Percentiles rank a stretch among this genome's conserved stretches.
Evolutionary conservation across 1,140 invertebrate genomes (phyloP).

Genomic region (Halyomorpha halys): DNA sequence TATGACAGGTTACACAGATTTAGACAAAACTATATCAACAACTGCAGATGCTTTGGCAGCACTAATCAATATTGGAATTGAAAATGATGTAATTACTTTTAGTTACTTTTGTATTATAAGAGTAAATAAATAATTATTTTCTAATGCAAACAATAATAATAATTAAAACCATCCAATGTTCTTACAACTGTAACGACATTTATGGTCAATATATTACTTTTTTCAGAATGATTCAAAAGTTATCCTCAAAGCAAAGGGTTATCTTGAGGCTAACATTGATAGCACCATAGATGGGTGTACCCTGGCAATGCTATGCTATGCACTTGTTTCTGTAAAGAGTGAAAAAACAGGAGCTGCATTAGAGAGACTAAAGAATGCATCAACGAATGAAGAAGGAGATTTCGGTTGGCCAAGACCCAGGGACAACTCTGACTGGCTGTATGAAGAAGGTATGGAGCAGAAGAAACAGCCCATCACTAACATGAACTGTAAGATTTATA

Average conservation of each 20-base stretch:
- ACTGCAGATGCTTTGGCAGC: conserved; percentile 48
- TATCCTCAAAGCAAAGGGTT: conserved; percentile 41
- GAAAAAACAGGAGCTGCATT: conserved; percentile 43
- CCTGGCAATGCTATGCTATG: conserved; percentile 44
- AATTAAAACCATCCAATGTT: too few species aligned
- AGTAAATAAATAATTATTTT: too few species aligned
- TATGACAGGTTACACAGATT: conserved; percentile 29
- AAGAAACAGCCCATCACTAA: conserved; percentile 36
- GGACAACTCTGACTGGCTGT: conserved; percentile 30
- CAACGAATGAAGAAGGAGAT: conserved; percentile 51
- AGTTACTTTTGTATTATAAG: too few species aligned
- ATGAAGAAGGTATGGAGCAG: conserved; percentile 38
- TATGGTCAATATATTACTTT: neutral
- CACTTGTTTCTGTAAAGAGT: conserved; percentile 45
- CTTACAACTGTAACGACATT: too few species aligned
- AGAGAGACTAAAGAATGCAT: conserved; percentile 43
- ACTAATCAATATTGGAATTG: conserved; percentile 47
- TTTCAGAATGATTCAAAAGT: conserved; percentile 41
- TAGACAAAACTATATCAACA: conserved; percentile 44
- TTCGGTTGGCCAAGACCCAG: conserved; percentile 46
- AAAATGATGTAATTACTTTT: conserved; percentile 40
- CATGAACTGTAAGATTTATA: conserved; percentile 26
- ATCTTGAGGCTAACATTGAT: conserved; percentile 44
- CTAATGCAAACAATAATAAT: too few species aligned
- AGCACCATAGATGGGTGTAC: conserved; percentile 40